Evolutionary conservation across 2,113 vertebrate species (phyloP).

Genomic region (Lethenteron reissneri): DNA sequence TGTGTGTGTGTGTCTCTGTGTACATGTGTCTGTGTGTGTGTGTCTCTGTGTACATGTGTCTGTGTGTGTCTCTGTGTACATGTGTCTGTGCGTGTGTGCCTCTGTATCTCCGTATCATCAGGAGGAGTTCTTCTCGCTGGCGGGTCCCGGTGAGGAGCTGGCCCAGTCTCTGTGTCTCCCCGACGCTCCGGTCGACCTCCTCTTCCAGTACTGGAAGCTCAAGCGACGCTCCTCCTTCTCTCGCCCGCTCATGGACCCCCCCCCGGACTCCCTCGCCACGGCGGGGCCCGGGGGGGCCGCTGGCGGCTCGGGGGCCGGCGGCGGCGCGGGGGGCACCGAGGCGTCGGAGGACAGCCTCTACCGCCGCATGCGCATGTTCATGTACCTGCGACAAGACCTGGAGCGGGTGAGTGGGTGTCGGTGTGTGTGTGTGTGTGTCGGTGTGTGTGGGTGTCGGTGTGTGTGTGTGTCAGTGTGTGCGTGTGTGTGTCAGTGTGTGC

Average conservation of each 20-base stretch:
- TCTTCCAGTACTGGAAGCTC: constrained; percentile 96
- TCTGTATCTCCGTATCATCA: neutral
- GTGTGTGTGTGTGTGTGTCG: neutral
- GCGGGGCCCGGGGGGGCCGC: neutral
- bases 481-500: too few species aligned
- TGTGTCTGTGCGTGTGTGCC: too few species aligned
- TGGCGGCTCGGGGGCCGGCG: neutral
- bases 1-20: too few species aligned
- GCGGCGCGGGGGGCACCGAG: constrained; percentile 48
- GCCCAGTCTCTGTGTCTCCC: constrained; percentile 43
- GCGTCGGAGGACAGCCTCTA: constrained; percentile 86
- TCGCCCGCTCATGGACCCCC: constrained; percentile 69
- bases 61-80: too few species aligned
- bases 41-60: too few species aligned
- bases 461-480: too few species aligned
- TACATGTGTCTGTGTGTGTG: too few species aligned
- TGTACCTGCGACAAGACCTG: constrained; percentile 87
- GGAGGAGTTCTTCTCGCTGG: constrained; percentile 66
- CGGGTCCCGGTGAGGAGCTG: constrained; percentile 43
- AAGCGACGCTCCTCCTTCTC: constrained; percentile 84
- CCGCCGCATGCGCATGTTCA: constrained; percentile 95
- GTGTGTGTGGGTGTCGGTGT: too few species aligned
- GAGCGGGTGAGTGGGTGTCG: constrained; percentile 48
- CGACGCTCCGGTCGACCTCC: constrained; percentile 42
- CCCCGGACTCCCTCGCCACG: constrained; percentile 35